Conservation (phyloP, 2,888 invertebrate genomes). For the Pyrrhia umbra region DNA sequence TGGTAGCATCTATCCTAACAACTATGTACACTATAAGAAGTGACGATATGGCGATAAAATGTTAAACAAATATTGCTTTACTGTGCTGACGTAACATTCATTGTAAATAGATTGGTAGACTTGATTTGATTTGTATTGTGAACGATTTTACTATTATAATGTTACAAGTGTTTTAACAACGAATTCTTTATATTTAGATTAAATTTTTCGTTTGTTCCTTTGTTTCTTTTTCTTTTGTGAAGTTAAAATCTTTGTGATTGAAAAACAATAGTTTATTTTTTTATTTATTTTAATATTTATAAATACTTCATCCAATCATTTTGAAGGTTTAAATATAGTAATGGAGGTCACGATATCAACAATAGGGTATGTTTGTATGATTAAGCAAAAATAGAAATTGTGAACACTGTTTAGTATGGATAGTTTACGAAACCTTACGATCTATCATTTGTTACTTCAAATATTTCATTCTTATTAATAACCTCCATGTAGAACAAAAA, state of each 20-base stretch:
- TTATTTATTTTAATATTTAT: background rate
- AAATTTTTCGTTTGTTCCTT: background rate
- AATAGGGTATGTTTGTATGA: background rate
- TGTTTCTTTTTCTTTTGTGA: background rate
- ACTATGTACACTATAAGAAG: constrained; percentile 38
- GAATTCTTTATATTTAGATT: background rate
- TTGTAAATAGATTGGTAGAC: constrained; percentile 3
- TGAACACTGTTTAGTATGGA: background rate
- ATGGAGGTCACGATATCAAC: background rate
- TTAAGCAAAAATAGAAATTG: background rate
- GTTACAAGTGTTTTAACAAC: background rate
- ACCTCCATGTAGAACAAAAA: background rate
- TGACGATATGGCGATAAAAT: constrained; percentile 18
- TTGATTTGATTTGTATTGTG: background rate
- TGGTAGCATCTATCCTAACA: constrained; percentile 36
- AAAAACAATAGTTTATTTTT: background rate
- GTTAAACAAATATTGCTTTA: constrained; percentile 1
- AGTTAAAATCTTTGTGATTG: background rate
- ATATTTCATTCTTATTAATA: background rate
- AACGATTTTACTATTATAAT: background rate
- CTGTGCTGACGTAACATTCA: background rate
- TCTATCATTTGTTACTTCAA: background rate
- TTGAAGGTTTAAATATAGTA: background rate
- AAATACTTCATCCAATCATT: background rate
- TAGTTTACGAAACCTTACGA: background rate